Percentiles rank a stretch among this genome's conserved stretches.
These are phyloP conservation scores for Seira sanloemensis DNA, from an alignment of 2,888 invertebrate genomes.

Conservation along the genomic window DNA sequence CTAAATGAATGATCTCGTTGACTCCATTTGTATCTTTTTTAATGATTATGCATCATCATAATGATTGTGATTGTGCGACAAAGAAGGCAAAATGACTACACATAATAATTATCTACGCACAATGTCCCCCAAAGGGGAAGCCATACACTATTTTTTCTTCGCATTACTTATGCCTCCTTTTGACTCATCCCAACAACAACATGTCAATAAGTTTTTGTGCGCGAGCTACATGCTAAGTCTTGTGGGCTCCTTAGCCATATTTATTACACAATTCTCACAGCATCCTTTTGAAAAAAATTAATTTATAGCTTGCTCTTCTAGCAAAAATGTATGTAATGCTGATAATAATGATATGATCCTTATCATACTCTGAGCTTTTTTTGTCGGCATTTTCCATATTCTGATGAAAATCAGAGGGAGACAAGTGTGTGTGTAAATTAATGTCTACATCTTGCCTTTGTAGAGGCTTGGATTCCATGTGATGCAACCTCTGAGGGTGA, in stretches of 20 bases:
- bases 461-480: neutral
- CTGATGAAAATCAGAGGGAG: slow-evolving; percentile 43
- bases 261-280: neutral
- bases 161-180: neutral
- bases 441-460: slow-evolving; percentile 34
- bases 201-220: slow-evolving; percentile 51
- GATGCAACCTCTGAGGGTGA: neutral
- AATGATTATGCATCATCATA: slow-evolving; percentile 60
- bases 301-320: slow-evolving; percentile 10
- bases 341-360: neutral
- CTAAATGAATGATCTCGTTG: slow-evolving; percentile 61
- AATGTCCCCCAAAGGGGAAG: slow-evolving; percentile 2
- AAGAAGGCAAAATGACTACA: slow-evolving; percentile 53
- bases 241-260: neutral
- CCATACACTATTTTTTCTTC: slow-evolving; percentile 5
- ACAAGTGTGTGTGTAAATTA: slow-evolving; percentile 30
- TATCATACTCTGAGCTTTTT: neutral
- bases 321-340: neutral
- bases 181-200: slow-evolving; percentile 36
- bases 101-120: slow-evolving; percentile 32
- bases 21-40: slow-evolving; percentile 64
- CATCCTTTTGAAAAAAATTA: neutral
- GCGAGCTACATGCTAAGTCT: neutral
- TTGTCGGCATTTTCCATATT: slow-evolving; percentile 50
- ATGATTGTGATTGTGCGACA: slow-evolving; percentile 58